Conservation (phyloP, 2,888 invertebrate genomes). For the Atrina japonica region DNA sequence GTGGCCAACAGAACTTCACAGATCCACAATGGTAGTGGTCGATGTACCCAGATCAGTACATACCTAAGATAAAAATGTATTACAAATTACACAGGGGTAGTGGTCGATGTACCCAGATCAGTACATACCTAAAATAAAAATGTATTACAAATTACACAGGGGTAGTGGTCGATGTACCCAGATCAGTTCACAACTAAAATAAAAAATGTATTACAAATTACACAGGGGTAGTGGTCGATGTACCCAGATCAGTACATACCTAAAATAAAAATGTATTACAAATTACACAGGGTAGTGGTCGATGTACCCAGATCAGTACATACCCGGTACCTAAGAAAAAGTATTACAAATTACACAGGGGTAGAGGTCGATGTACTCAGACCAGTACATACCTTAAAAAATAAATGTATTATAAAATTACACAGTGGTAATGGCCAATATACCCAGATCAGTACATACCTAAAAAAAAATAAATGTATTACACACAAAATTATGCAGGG, state of each 20-base stretch:
- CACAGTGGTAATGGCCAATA: slow-evolving; percentile 93
- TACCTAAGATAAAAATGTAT: slow-evolving; percentile 83
- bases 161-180: neutral
- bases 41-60: slow-evolving; percentile 96
- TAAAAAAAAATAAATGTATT: slow-evolving; percentile 55
- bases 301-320: slow-evolving; percentile 86
- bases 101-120: slow-evolving; percentile 82
- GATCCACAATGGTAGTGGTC: slow-evolving; percentile 93
- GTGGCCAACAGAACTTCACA: slow-evolving; percentile 92
- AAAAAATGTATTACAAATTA: too few species aligned
- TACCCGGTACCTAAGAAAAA: slow-evolving; percentile 83
- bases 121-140: slow-evolving; percentile 86
- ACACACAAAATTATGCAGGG: too few species aligned
- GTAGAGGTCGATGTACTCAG: neutral
- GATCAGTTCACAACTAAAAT: slow-evolving; percentile 89
- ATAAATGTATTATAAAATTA: too few species aligned
- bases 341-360: too few species aligned
- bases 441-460: slow-evolving; percentile 96
- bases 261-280: slow-evolving; percentile 57
- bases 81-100: too few species aligned
- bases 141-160: too few species aligned
- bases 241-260: slow-evolving; percentile 96
- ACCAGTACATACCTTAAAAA: slow-evolving; percentile 89
- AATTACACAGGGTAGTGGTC: neutral
- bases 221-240: slow-evolving; percentile 93